Evolutionary conservation across 2,888 invertebrate species (phyloP).

Genomic region (Anticlea derivata): DNA sequence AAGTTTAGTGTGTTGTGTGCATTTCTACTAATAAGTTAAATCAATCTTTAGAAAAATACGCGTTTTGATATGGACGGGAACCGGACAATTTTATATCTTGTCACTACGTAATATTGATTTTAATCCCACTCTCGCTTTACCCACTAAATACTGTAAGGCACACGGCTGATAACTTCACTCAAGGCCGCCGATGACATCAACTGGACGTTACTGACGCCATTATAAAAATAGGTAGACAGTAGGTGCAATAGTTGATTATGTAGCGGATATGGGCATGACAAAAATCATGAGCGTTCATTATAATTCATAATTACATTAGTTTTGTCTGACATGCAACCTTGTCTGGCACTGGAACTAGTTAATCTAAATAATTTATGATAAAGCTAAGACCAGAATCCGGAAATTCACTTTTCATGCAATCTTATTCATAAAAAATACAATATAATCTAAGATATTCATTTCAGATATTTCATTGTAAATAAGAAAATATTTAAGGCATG

Average conservation of each 20-base stretch:
- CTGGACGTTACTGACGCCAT: slow-evolving; percentile 30
- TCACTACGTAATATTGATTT: slow-evolving; percentile 25
- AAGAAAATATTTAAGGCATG: slow-evolving; percentile 31
- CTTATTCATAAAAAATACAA: slow-evolving; percentile 43
- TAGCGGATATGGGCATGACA: slow-evolving; percentile 31
- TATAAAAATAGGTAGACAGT: slow-evolving; percentile 21
- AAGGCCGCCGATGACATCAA: slow-evolving; percentile 45
- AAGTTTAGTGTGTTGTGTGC: slow-evolving; percentile 13
- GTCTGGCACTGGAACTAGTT: slow-evolving; percentile 30
- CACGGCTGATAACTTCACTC: slow-evolving; percentile 45
- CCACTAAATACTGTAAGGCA: slow-evolving; percentile 40
- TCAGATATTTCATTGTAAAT: slow-evolving; percentile 39
- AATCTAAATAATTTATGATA: slow-evolving; percentile 63
- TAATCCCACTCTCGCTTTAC: slow-evolving; percentile 26
- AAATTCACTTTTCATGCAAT: slow-evolving; percentile 34
- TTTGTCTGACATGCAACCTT: slow-evolving; percentile 24
- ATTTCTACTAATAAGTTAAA: slow-evolving; percentile 9
- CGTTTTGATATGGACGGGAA: slow-evolving; percentile 34
- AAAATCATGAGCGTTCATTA: slow-evolving; percentile 25
- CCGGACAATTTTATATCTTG: slow-evolving; percentile 23
- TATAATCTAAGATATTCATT: slow-evolving; percentile 34
- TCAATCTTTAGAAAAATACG: slow-evolving; percentile 24
- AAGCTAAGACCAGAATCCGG: slow-evolving; percentile 68
- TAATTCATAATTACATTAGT: slow-evolving; percentile 12
- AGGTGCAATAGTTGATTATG: slow-evolving; percentile 14